phyloP scores from a whole-genome alignment of 2,888 invertebrate genomes.

The Seladonia tumulorum region DNA sequence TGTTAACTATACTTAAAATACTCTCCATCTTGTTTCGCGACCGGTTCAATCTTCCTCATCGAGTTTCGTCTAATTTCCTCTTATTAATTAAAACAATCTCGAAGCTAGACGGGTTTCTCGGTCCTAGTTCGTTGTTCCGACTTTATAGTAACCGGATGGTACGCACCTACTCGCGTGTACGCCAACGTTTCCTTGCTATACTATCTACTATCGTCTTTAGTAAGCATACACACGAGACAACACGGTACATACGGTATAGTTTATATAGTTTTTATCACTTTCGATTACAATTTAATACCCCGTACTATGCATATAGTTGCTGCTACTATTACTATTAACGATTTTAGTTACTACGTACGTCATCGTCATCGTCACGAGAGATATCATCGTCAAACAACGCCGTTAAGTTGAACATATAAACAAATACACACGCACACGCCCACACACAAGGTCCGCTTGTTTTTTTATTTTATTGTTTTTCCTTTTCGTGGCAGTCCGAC shows the following conservation, averaged over 20 bases:
- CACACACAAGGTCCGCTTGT: constrained; percentile 69
- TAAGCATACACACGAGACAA: constrained; percentile 23
- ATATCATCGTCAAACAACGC: constrained; percentile 17
- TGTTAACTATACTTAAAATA: neutral
- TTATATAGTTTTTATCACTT: constrained; percentile 63
- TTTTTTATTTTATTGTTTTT: constrained; percentile 19
- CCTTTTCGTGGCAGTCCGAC: constrained; percentile 67
- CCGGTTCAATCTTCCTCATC: constrained; percentile 52
- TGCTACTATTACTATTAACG: constrained; percentile 67
- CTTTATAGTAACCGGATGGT: constrained; percentile 52
- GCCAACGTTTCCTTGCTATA: constrained; percentile 43
- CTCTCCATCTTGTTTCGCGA: constrained; percentile 47
- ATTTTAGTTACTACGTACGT: constrained; percentile 59
- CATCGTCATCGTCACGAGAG: constrained; percentile 59
- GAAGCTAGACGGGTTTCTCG: constrained; percentile 38
- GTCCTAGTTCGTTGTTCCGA: constrained; percentile 37
- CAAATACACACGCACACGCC: constrained; percentile 5
- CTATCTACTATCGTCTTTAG: constrained; percentile 60
- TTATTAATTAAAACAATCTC: constrained; percentile 13
- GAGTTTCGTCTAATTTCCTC: constrained; percentile 19
- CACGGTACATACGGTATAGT: constrained; percentile 16
- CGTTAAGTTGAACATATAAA: constrained; percentile 2
- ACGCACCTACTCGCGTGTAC: constrained; percentile 21
- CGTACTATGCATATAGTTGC: constrained; percentile 67
- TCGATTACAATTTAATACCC: constrained; percentile 59